Conservation (phyloP, 2,113 vertebrate species). For the Ctenodactylus gundi region DNA sequence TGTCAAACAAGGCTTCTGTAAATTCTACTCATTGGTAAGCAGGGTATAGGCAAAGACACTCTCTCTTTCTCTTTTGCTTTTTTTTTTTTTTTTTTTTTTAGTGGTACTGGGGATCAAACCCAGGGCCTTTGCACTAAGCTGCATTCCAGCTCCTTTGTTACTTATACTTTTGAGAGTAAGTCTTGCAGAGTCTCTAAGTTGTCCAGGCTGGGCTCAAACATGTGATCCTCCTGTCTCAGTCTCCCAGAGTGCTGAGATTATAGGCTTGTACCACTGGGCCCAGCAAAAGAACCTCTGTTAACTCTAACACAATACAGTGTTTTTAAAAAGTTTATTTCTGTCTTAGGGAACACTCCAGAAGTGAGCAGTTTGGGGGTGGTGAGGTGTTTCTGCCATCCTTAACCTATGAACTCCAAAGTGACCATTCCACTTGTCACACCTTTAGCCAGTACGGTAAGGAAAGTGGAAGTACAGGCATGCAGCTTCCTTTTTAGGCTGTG, state of each 20-base stretch:
- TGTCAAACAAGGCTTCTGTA: background rate
- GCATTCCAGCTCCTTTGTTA: no score
- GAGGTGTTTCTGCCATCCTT: background rate
- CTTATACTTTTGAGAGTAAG: no score
- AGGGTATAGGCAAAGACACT: background rate
- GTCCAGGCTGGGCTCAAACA: no score
- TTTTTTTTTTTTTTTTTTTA: no score
- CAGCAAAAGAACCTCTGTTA: background rate
- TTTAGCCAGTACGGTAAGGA: background rate
- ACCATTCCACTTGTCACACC: background rate
- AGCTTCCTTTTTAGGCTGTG: background rate
- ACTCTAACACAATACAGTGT: background rate
- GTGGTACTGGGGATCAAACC: no score
- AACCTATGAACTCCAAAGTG: background rate
- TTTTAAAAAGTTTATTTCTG: background rate
- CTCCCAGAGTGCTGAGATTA: no score
- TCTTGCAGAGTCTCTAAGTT: no score
- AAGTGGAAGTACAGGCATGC: background rate
- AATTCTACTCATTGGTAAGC: background rate
- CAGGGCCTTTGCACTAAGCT: no score
- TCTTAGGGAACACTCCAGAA: background rate
- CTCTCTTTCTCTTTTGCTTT: no score
- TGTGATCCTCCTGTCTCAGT: no score
- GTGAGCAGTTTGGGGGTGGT: background rate
- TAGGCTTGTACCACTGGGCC: no score